Conservation (phyloP, 1,140 invertebrate genomes). For the Formica exsecta region DNA sequence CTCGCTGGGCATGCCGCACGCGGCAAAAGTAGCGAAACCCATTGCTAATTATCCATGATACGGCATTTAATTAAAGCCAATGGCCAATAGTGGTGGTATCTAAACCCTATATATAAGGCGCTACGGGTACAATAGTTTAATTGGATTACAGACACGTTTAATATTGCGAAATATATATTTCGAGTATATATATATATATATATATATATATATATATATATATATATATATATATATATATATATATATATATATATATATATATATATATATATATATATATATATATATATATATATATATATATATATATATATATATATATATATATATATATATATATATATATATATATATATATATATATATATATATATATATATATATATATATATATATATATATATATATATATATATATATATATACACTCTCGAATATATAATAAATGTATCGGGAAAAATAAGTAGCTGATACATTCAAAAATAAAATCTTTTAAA, state of each 20-base stretch:
- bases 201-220: background rate
- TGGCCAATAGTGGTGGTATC: constrained; percentile 65
- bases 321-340: background rate
- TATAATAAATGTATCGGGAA: too few relatives aligned
- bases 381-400: background rate
- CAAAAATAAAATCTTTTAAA: background rate
- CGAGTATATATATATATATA: background rate
- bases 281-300: background rate
- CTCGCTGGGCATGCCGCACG: constrained; percentile 65
- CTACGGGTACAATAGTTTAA: constrained; percentile 34
- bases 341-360: background rate
- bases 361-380: background rate
- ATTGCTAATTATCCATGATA: constrained; percentile 81
- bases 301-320: background rate
- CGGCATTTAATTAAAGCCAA: constrained; percentile 80
- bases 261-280: background rate
- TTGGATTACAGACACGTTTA: background rate
- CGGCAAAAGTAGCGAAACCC: constrained; percentile 81
- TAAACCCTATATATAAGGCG: constrained; percentile 52
- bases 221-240: background rate
- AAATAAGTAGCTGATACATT: background rate
- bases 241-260: background rate
- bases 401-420: background rate
- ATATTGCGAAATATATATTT: background rate
- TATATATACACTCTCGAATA: too few relatives aligned